Conservation (phyloP, 2,797 vertebrate genomes). For the Spinus pinus region DNA sequence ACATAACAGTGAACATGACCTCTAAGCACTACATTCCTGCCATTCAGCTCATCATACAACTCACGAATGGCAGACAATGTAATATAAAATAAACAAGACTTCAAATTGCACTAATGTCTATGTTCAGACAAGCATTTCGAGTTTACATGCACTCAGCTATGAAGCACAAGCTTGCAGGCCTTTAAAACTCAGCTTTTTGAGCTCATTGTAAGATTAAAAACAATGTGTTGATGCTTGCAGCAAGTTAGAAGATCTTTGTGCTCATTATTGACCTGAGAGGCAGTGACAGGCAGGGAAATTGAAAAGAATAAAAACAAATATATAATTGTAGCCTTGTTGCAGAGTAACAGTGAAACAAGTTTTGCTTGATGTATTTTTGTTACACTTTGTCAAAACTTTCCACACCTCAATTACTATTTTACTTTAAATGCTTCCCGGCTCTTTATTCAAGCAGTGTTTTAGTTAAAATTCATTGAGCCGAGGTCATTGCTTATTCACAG, state of each 20-base stretch:
- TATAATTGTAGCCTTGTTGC: not conserved
- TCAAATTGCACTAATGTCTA: not conserved
- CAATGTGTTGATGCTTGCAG: not conserved
- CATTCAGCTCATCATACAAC: not conserved
- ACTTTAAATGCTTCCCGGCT: not conserved
- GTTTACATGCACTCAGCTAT: not conserved
- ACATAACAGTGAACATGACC: rapidly evolving
- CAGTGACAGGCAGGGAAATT: not conserved
- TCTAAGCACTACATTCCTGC: not conserved
- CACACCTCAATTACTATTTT: not conserved
- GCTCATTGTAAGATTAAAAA: not conserved
- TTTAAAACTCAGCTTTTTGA: not conserved
- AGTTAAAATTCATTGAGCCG: not conserved
- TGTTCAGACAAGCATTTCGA: not conserved
- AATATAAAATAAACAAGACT: not conserved
- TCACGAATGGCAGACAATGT: not conserved
- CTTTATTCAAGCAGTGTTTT: conserved; percentile 22
- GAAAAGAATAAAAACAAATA: not conserved
- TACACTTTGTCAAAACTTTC: not conserved
- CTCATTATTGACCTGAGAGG: not conserved
- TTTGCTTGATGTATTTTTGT: not conserved
- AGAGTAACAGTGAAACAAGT: not conserved
- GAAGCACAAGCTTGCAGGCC: not conserved
- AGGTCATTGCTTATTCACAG: not conserved
- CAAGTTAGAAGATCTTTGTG: not conserved